Percentiles rank a stretch among this genome's conserved stretches.
These are phyloP conservation scores for Chlorodrepanis virens DNA, from an alignment of 2,113 vertebrate genomes.

Conservation along the genomic window DNA sequence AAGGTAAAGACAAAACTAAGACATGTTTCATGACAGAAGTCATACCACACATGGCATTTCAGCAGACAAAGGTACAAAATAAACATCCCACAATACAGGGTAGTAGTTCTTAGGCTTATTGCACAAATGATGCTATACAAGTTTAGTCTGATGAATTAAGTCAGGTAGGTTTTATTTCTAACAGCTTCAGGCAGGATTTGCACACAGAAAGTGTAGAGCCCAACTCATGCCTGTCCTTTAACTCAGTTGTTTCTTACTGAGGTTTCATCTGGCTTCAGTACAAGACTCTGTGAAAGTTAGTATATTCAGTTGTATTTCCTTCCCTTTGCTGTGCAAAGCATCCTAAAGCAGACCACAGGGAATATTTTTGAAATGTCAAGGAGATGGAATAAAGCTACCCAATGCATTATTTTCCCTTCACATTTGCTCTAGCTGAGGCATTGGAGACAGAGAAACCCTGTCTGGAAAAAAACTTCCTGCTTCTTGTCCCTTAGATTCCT, in stretches of 20 bases:
- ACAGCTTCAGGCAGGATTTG: not conserved
- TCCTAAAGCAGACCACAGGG: not conserved
- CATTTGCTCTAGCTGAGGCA: not conserved
- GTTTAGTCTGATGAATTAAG: not conserved
- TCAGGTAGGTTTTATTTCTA: not conserved
- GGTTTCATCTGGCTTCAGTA: not conserved
- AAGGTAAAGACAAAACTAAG: constrained; percentile 62
- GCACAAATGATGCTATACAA: not conserved
- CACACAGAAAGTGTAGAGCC: not conserved
- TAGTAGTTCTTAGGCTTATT: not conserved
- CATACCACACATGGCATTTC: constrained; percentile 49
- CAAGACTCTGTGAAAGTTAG: not conserved
- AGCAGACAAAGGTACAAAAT: constrained; percentile 26
- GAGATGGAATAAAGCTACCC: not conserved
- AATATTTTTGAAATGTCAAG: not conserved
- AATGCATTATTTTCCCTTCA: not conserved
- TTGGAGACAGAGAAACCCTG: not conserved
- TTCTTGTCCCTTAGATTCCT: not conserved
- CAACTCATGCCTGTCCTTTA: not conserved
- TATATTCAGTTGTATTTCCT: not conserved
- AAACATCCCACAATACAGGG: not conserved
- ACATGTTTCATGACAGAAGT: constrained; percentile 64
- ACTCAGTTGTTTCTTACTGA: not conserved
- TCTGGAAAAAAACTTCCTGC: not conserved
- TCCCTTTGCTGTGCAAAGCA: not conserved